These are phyloP conservation scores for Phlogophora meticulosa DNA, from an alignment of 2,888 invertebrate species.

Conservation along the genomic window DNA sequence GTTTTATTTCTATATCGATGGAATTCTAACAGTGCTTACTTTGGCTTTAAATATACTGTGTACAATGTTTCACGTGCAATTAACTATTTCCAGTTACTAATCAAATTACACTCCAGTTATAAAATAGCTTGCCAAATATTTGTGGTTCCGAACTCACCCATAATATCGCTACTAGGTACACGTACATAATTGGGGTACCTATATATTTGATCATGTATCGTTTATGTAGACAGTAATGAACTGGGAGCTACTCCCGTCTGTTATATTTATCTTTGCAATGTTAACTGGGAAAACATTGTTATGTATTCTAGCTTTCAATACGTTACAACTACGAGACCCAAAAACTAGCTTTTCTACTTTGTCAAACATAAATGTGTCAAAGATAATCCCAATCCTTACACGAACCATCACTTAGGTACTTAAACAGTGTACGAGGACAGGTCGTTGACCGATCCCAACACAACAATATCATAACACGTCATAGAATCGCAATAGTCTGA, in stretches of 20 bases:
- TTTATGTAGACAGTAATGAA: not conserved
- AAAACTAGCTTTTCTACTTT: slow-evolving; percentile 11
- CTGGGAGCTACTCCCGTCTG: not conserved
- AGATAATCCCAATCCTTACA: slow-evolving; percentile 33
- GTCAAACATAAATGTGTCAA: not conserved
- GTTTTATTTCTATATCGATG: no score
- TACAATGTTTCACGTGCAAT: not conserved
- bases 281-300: not conserved
- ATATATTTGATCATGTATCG: slow-evolving; percentile 10
- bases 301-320: not conserved
- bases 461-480: slow-evolving; percentile 60
- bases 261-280: not conserved
- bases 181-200: not conserved
- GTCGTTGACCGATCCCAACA: slow-evolving; percentile 45
- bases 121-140: not conserved
- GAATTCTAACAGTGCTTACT: no score
- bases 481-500: slow-evolving; percentile 59
- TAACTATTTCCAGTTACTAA: slow-evolving; percentile 2
- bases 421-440: slow-evolving; percentile 46
- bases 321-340: not conserved
- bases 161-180: not conserved
- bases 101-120: slow-evolving; percentile 1
- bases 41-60: not conserved
- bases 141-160: not conserved
- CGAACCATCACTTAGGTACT: slow-evolving; percentile 46